Base-by-base conservation (phyloP, 1,140 invertebrate species). In the Diachasma alloeum region DNA sequence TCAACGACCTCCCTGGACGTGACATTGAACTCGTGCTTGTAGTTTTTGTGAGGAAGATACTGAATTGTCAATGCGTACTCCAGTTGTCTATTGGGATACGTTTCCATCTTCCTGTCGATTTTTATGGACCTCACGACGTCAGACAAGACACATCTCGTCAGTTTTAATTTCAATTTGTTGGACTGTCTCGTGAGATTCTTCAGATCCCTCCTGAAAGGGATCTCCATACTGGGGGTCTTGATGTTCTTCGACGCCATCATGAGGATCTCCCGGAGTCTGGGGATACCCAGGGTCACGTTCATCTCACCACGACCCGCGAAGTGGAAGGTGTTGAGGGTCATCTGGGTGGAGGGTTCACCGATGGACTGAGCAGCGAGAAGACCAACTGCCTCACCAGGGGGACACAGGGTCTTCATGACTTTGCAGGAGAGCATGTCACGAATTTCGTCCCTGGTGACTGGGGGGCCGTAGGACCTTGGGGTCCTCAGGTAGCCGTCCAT, bases 251-350 rank as follows among this genome's bases (percentile, higher is more conserved):
- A 96, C 0, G 97, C 97, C 80, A 96, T 95, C 97, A 99, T 99
- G 0, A 99, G 90, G 79, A 99, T 98, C 92, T 99, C 99, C 83
- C 97, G 91, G 1, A 99, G 90, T 81, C 98, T 92, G 0, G 98
- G 98, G 81, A 99, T 99, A 92, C 97, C 98, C 0, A 99, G 91
- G 0, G 99, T 99, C 0, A 99, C 98, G 89, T 99, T 99, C 97
- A 99, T 99, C 89, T 99, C 99, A 92, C 98, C 98, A 90, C 97
- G 93, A 88, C 99, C 99, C 81, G 99, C 98, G 91, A 99, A 99
- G 87, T 99, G 99, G 89, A 99, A 99, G 42, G 99, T 99, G 84
- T 99, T 99, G 78, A 99, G 88, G 81, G 99, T 99, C 98, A 99
- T 99, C 91, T 99, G 98, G 74, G 99, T 99, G 3, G 98, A 99